Evolutionary conservation across 2,888 invertebrate genomes (phyloP).

Genomic region (Scrobipalpa atriplicella): DNA sequence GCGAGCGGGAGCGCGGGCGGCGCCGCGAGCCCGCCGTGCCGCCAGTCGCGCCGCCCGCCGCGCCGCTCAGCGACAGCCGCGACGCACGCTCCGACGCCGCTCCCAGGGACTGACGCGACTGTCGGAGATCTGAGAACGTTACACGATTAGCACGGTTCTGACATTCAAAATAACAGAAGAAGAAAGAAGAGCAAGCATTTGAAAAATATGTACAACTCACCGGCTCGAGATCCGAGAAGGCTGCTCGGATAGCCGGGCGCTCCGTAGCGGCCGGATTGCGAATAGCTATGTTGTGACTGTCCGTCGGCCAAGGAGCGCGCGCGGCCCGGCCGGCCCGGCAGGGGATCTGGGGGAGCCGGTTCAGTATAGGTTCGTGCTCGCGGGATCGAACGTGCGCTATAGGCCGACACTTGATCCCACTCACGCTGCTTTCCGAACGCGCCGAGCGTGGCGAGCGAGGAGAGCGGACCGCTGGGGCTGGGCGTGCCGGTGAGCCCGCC

Average conservation of each 20-base stretch:
- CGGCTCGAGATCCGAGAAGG: conserved; percentile 75
- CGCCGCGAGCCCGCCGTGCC: conserved; percentile 85
- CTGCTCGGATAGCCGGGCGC: conserved; percentile 90
- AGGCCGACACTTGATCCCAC: conserved; percentile 90
- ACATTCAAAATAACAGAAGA: conserved; percentile 33
- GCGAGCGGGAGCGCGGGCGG: conserved; percentile 90
- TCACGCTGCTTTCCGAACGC: conserved; percentile 93
- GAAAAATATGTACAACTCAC: conserved; percentile 53
- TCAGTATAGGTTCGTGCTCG: conserved; percentile 92
- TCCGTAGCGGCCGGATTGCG: conserved; percentile 90
- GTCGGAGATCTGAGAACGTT: conserved; percentile 87
- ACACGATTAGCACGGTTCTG: conserved; percentile 7
- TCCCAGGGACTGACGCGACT: conserved; percentile 93
- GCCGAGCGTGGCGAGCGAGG: conserved; percentile 91
- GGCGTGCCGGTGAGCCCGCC: conserved; percentile 87
- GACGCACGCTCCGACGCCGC: conserved; percentile 91
- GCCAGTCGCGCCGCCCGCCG: conserved; percentile 84
- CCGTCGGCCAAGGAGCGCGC: conserved; percentile 93
- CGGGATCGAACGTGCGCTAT: conserved; percentile 95
- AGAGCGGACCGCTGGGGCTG: conserved; percentile 90
- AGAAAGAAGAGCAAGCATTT: conserved; percentile 39
- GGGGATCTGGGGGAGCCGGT: conserved; percentile 85
- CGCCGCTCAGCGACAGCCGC: conserved; percentile 87
- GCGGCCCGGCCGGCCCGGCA: conserved; percentile 90
- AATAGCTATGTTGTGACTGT: conserved; percentile 94